Evolutionary conservation across 1,140 invertebrate genomes (phyloP), one percentile per base, ranked within the genome.

Genomic region (Catajapyx aquilonaris): DNA sequence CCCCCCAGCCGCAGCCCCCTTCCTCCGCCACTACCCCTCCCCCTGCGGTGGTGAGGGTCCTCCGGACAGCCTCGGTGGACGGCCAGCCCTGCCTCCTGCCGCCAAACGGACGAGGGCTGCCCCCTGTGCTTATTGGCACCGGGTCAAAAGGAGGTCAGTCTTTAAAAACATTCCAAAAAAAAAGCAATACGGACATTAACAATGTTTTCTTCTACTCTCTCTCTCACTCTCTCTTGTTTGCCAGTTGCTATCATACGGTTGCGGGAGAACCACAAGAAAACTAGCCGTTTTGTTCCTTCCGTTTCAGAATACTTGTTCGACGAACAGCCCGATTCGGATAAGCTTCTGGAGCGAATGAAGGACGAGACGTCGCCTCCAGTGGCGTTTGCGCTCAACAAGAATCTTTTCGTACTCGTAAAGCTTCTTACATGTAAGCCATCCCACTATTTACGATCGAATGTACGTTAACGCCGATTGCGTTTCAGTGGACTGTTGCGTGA

Each of bases 401-500:
- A 85, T 59, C 64, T 87, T 4, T 71, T 69, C 54, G 72, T 83
- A 4, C 65, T 68, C 38, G 73, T 81, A 3, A 83, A 81, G 57
- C 68, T 83, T 46, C 61, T 81, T 9, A 72, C 74, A 49, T 64
- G 76, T 80, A 62, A 72, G 75, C 71, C 41, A 31, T 17, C 2
- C 5, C 15, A n/a, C 40, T 32, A 34, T 33, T 43, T 17, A 21
- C 10, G 35, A 2, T 38, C 3, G 20, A 35, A 9, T 31, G 20
- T 25, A 30, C 4, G 21, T 20, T 38, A 22, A 34, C 20, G 20
- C 43, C 31, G 18, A 28, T 41, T 41, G 37, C 39, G 20, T 34
- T 20, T 32, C 28, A 83, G 79, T 86, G 60, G 76, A 75, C 47
- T 86, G 81, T 54, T 86, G 81, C 55, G 69, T 83, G 38, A 79